Conservation (phyloP, 2,113 vertebrate species). For the Daboia siamensis region DNA sequence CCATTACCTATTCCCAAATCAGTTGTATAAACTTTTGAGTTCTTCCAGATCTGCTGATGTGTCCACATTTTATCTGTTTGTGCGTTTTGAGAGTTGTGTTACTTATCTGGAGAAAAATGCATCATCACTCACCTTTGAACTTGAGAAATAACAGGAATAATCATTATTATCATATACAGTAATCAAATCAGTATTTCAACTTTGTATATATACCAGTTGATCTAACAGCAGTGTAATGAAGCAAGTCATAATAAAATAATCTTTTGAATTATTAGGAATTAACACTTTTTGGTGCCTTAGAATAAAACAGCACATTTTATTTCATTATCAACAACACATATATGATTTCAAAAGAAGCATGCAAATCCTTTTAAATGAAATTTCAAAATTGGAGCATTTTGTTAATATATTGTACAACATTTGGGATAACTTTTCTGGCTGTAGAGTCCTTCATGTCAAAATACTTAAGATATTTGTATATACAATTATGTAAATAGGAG, state of each 20-base stretch:
- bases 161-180: background rate
- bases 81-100: background rate
- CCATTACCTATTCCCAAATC: background rate
- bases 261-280: background rate
- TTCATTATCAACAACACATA: background rate
- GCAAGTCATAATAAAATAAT: background rate
- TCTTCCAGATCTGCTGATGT: background rate
- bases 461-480: background rate
- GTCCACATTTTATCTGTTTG: background rate
- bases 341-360: background rate
- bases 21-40: background rate
- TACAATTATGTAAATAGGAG: background rate
- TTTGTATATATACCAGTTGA: background rate
- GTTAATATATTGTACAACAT: background rate
- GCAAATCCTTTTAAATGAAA: background rate
- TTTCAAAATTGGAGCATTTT: background rate
- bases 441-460: background rate
- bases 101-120: background rate
- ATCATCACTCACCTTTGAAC: background rate
- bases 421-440: background rate
- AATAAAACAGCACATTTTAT: background rate
- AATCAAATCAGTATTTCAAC: background rate
- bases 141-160: background rate
- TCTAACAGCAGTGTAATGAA: background rate
- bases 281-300: background rate